These are phyloP conservation scores for Anastrepha ludens DNA, from an alignment of 1,140 invertebrate species.

Conservation along the genomic window DNA sequence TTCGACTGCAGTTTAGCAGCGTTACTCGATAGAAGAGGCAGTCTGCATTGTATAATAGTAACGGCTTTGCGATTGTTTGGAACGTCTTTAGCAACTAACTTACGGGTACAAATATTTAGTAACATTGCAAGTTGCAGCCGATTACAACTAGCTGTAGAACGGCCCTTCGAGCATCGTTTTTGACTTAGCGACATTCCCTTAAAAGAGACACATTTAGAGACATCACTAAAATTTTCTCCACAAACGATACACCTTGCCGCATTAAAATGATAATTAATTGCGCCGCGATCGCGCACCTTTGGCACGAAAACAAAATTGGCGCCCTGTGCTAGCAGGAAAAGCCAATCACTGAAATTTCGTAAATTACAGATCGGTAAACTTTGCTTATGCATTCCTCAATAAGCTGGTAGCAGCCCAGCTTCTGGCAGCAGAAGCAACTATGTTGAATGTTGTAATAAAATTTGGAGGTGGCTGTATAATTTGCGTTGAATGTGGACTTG, in stretches of 20 bases:
- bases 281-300: too few species aligned
- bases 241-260: neutral
- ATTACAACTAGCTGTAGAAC: too few species aligned
- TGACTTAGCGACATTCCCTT: neutral
- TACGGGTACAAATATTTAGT: neutral
- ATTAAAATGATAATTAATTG: neutral
- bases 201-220: neutral
- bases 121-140: neutral
- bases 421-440: too few species aligned
- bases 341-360: too few species aligned
- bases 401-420: neutral
- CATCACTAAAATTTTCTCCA: neutral
- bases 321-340: too few species aligned
- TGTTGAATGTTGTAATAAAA: too few species aligned
- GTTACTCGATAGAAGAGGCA: neutral
- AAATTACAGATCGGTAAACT: too few species aligned
- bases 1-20: too few species aligned
- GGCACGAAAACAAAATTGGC: too few species aligned
- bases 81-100: neutral
- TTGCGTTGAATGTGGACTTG: too few species aligned
- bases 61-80: neutral
- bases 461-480: too few species aligned
- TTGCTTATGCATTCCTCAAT: too few species aligned
- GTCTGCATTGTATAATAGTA: neutral
- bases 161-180: neutral